phyloP scores from a whole-genome alignment of 2,797 vertebrate genomes.

The Phrynocephalus guinanensis region DNA sequence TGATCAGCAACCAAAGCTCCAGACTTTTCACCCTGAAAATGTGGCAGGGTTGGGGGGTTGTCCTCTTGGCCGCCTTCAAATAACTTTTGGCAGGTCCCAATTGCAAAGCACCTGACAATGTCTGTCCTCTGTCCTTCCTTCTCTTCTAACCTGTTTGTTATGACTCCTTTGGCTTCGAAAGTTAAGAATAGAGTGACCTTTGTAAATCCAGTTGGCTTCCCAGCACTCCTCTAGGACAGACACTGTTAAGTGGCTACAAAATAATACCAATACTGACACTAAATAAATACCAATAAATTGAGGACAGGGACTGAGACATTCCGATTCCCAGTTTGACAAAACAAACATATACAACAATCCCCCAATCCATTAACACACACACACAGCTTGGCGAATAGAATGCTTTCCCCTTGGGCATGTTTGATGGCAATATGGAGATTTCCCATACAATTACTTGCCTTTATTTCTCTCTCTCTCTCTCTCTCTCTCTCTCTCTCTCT shows the following conservation, averaged over 20 bases:
- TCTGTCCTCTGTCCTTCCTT: background rate
- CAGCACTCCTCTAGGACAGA: background rate
- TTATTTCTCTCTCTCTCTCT: conserved; percentile 7
- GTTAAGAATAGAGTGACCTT: conserved; percentile 52
- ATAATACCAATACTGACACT: background rate
- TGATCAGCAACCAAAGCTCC: conserved; percentile 35
- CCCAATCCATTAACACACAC: background rate
- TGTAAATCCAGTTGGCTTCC: background rate
- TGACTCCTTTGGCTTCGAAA: conserved; percentile 54
- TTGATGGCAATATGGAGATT: conserved; percentile 8
- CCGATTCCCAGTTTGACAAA: background rate
- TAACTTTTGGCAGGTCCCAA: conserved; percentile 31
- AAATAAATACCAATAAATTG: too few species aligned
- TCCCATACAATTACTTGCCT: background rate
- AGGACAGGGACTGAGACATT: background rate
- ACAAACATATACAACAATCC: background rate
- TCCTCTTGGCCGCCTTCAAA: conserved; percentile 35
- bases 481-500: background rate
- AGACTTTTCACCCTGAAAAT: background rate
- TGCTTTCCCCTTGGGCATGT: conserved; percentile 29
- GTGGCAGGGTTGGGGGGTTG: background rate
- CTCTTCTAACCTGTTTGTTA: conserved; percentile 41
- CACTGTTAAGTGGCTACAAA: background rate
- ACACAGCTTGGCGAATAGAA: background rate
- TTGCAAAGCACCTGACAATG: background rate